A percentile compares a stretch with the other conserved stretches of the same genome.
Evolutionary conservation across 2,113 vertebrate genomes (phyloP).

Genomic region (Microcebus ravelobensis): DNA sequence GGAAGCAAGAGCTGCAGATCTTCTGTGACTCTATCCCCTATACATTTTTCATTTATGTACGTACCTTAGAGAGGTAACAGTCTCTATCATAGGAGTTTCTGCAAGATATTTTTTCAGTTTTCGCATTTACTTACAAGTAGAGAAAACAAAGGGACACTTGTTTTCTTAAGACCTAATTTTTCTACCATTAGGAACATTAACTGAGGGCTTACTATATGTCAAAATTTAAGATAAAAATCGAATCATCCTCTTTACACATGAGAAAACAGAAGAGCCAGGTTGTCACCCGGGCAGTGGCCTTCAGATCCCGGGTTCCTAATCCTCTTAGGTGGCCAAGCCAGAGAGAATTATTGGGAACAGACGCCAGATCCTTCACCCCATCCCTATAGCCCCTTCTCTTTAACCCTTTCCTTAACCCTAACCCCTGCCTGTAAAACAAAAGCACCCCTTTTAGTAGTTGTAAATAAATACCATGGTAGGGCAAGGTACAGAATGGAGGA

Average conservation of each 20-base stretch:
- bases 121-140: background rate
- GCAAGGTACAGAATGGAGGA: background rate
- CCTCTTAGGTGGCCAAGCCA: background rate
- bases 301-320: background rate
- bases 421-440: background rate
- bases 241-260: background rate
- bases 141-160: background rate
- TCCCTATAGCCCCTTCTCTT: fast-evolving
- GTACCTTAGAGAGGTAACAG: background rate
- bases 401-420: background rate
- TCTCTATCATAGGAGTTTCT: background rate
- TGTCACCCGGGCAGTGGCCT: background rate
- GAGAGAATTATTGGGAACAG: no score
- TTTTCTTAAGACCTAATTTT: background rate
- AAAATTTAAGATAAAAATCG: background rate
- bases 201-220: background rate
- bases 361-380: background rate
- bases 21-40: background rate
- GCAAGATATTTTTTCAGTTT: background rate
- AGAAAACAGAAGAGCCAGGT: background rate
- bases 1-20: background rate
- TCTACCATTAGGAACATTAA: background rate
- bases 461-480: background rate
- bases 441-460: background rate
- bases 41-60: background rate